Evolutionary conservation across 2,888 invertebrate species (phyloP).

Genomic region (Crematogaster levior): DNA sequence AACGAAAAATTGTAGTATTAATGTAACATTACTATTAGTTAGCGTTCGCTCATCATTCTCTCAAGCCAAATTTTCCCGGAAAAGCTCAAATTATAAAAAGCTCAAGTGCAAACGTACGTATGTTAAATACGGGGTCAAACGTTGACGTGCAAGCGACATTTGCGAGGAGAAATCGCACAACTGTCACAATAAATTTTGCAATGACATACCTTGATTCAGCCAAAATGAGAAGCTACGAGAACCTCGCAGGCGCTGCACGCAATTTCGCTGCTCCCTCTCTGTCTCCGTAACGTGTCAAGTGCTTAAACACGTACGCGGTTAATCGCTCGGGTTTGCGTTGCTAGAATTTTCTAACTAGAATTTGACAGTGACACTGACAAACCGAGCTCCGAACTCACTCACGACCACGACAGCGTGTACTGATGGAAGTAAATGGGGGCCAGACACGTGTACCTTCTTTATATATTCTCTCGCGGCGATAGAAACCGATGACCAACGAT

Average conservation of each 20-base stretch:
- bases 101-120: background rate
- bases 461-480: constrained; percentile 39
- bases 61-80: background rate
- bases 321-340: background rate
- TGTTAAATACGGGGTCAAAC: background rate
- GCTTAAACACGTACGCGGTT: background rate
- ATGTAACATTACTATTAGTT: too few species aligned
- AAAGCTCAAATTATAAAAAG: background rate
- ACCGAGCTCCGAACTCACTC: background rate
- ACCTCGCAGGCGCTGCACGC: background rate
- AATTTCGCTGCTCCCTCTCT: background rate
- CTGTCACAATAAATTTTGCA: background rate
- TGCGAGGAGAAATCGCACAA: background rate
- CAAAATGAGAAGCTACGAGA: constrained; percentile 7
- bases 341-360: background rate
- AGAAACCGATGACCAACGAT: constrained; percentile 47
- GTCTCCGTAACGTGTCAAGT: background rate
- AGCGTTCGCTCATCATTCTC: too few species aligned
- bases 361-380: background rate
- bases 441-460: constrained; percentile 32
- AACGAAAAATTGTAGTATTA: too few species aligned
- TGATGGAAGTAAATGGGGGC: background rate
- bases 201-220: constrained; percentile 42
- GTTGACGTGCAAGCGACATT: background rate
- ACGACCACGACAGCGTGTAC: background rate